Evolutionary conservation across 2,888 invertebrate genomes (phyloP).

Genomic region (Anthophora plumipes): DNA sequence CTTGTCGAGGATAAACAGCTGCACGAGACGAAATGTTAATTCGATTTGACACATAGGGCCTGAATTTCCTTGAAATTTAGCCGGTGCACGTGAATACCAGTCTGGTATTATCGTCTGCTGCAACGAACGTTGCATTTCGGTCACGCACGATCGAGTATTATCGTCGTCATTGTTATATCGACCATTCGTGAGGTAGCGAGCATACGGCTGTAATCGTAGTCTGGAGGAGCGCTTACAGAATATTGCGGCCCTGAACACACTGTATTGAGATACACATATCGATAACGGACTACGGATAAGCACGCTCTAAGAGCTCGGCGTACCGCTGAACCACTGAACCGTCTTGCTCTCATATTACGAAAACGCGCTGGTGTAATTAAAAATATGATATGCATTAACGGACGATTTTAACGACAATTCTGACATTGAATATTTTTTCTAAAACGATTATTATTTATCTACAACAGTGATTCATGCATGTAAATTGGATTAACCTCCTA

Average conservation of each 20-base stretch:
- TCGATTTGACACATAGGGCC: constrained; percentile 30
- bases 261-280: constrained; percentile 62
- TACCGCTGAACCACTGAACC: constrained; percentile 10
- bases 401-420: no score
- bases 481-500: background rate
- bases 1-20: background rate
- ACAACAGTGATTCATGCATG: no score
- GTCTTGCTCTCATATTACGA: constrained; percentile 2
- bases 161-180: constrained; percentile 74
- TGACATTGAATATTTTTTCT: background rate
- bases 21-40: constrained; percentile 35
- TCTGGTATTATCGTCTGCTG: constrained; percentile 61
- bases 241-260: constrained; percentile 56
- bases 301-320: constrained; percentile 27
- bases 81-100: constrained; percentile 46
- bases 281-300: constrained; percentile 61
- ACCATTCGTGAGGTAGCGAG: constrained; percentile 68
- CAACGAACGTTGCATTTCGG: constrained; percentile 68
- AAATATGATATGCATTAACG: background rate
- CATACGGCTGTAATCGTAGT: constrained; percentile 68
- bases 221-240: constrained; percentile 70
- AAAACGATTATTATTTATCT: no score
- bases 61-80: constrained; percentile 57
- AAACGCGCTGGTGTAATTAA: background rate
- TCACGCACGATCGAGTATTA: constrained; percentile 77